Base-by-base conservation (phyloP, 1,140 invertebrate genomes). In the Theocolax elegans region DNA sequence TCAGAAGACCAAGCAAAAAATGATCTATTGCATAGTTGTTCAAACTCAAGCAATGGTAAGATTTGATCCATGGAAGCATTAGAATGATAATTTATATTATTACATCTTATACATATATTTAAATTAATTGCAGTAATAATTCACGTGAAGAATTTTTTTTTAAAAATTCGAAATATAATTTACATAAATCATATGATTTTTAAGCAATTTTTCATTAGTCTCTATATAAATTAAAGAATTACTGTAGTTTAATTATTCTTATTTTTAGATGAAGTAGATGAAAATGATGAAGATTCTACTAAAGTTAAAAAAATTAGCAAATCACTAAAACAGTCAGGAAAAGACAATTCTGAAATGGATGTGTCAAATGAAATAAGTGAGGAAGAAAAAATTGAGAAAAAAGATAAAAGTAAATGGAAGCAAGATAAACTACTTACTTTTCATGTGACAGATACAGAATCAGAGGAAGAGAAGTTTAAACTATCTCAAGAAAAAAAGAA, bases 391-490 rank as follows among this genome's bases (percentile, higher is more conserved):
- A 72, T 73, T 12, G 25, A 67, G 48, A 68, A 51, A 21, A 67
- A 72, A 31, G 59, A 79, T 0, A 81, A 80, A 66, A 58, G 63
- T n/a, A 70, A 42, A 17, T 85, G 83, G 83, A 81, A 77, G 40
- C 62, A 72, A 19, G 75, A 80, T 63, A 81, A 82, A 48, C 6
- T 86, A 58, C 71, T 85, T 21, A 80, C 72, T n/a, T 72, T 67
- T 17, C 80, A 75, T 51, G 62, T 85, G 6, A 80, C 80, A 0
- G 76, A 79, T 21, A 75, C 76, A 0, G 83, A 84, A 71, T 79
- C 81, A 1, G 80, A 82, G 1, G 72, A 68, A 17, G 76, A 81
- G 23, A 73, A 72, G n/a, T 21, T 72, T 21, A 77, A 76, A 64
- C 70, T 51, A 56, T 49, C 75, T 0, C 76, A 77, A 49, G 65